A percentile compares a stretch with the other conserved stretches of the same genome.
Evolutionary conservation across 2,888 invertebrate genomes (phyloP).

Genomic region (Empis stercorea): DNA sequence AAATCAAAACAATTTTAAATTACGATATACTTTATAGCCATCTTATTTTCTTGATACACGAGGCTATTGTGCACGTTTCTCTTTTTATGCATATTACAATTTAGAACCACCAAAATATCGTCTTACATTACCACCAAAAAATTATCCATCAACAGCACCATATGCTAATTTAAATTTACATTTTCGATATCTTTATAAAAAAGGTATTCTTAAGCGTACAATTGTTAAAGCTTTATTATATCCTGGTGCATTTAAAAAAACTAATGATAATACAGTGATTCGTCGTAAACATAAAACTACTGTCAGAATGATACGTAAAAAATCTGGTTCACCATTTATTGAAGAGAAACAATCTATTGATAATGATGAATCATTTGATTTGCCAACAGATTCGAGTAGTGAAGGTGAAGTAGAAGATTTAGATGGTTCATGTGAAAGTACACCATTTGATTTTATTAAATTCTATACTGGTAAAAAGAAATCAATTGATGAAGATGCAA

Average conservation of each 20-base stretch:
- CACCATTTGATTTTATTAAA: conserved; percentile 53
- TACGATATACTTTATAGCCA: conserved; percentile 9
- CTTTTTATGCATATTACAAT: conserved; percentile 39
- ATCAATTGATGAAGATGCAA: conserved; percentile 32
- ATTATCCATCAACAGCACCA: conserved; percentile 63
- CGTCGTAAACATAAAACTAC: conserved; percentile 38
- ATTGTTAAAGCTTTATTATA: conserved; percentile 65
- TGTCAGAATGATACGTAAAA: conserved; percentile 32
- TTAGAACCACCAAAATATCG: conserved; percentile 34
- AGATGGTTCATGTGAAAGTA: conserved; percentile 41
- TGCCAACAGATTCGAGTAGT: conserved; percentile 37
- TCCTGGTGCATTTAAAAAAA: conserved; percentile 43
- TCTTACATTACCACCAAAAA: conserved; percentile 54
- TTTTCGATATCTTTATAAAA: conserved; percentile 60
- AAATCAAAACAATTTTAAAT: background rate
- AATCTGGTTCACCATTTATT: conserved; percentile 7
- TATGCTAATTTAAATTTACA: conserved; percentile 64
- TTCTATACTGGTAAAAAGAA: conserved; percentile 43
- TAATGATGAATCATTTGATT: conserved; percentile 33
- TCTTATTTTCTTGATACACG: conserved; percentile 38
- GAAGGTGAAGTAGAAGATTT: conserved; percentile 35
- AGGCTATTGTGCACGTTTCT: conserved; percentile 43
- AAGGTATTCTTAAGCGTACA: conserved; percentile 54
- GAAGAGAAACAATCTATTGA: background rate
- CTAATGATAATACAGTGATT: conserved; percentile 42